Conservation (phyloP, 2,888 invertebrate species). For the Metalampra italica region DNA sequence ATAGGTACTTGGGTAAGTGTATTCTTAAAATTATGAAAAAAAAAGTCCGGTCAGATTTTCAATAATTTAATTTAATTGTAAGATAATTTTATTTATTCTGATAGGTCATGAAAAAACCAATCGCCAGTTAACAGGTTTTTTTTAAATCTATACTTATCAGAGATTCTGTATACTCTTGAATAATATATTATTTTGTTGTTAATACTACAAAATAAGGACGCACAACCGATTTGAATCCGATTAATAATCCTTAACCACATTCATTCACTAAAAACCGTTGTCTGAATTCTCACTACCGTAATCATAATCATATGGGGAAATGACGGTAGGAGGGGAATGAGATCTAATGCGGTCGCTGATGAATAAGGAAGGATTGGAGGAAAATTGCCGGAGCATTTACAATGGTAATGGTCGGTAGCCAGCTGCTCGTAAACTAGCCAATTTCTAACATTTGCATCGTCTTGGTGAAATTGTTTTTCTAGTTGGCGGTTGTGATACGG, state of each 20-base stretch:
- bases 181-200: no score
- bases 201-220: no score
- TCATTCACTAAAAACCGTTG: conserved; percentile 36
- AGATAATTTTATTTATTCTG: no score
- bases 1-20: no score
- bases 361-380: conserved; percentile 44
- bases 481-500: conserved; percentile 27
- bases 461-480: conserved; percentile 55
- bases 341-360: conserved; percentile 30
- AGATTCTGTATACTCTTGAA: no score
- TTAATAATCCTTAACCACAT: conserved; percentile 20
- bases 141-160: no score
- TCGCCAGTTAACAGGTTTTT: no score
- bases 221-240: background rate
- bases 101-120: no score
- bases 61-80: no score
- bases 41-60: no score
- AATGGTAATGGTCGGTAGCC: conserved; percentile 57
- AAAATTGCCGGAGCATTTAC: conserved; percentile 59
- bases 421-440: conserved; percentile 57
- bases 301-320: background rate
- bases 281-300: conserved; percentile 10
- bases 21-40: no score
- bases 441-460: conserved; percentile 54
- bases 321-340: conserved; percentile 1